Evolutionary conservation across 2,888 invertebrate species (phyloP), one percentile per base, ranked within the genome.

Genomic region (Gerosis bhagava): DNA sequence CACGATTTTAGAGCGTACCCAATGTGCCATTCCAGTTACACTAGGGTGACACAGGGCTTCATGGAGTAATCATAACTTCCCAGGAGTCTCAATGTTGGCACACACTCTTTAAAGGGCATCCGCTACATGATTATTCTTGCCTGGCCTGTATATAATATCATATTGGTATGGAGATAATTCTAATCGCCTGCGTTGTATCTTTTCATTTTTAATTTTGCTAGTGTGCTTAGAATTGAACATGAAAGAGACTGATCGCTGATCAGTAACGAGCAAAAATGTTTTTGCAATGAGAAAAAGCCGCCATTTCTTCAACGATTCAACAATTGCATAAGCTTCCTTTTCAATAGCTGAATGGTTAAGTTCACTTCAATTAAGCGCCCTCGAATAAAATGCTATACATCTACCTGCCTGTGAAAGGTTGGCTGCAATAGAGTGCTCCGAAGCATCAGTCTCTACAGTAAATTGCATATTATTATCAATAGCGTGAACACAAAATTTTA

Each of bases 111-210:
- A 53, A 16, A 54, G 25, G 5, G 56, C 46, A 17, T 56, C 59
- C 5, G 57, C 56, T 12, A 36, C 56, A 13, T n/a, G 24, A 31
- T 59, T 60, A 8, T 55, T 40, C 13, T 11, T 44, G 3, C 58
- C 55, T 1, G 56, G 58, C 16, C 53, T 28, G 22, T 59, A 59
- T 16, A 54, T 47, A n/a, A 59, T 54, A 16, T 59, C 57, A 17
- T 53, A 59, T 15, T 52, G 54, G 13, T 44, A 61, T 13, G 37
- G 37, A 1, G 58, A 43, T 5, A 58, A 39, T 32, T 58, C 54
- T 12, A 57, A 35, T 5, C 58, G 42, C 54, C 54, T 54, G 15
- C 56, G 28, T 28, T 50, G 29, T 13, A 53, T 49, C 12, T 54
- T 58, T 6, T 57, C 51, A 36, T 57, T 55, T 21, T 57, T 55